These are phyloP conservation scores for Dynastes grantii DNA, from an alignment of 2,888 invertebrate genomes.

Conservation along the genomic window DNA sequence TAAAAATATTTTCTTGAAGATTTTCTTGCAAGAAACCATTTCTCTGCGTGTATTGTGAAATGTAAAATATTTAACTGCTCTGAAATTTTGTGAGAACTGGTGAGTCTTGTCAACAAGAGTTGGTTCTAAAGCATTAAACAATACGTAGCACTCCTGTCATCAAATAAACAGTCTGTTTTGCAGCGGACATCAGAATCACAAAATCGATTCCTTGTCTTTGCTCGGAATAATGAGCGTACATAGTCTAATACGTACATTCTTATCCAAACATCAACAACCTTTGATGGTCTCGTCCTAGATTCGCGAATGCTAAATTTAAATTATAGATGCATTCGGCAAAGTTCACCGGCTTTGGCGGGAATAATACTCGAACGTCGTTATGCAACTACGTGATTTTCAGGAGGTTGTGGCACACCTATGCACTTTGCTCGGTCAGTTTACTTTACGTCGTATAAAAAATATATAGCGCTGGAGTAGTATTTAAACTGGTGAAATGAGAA, in stretches of 20 bases:
- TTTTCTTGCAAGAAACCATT: too few species aligned
- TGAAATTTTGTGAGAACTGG: too few species aligned
- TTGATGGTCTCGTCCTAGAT: background rate
- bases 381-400: background rate
- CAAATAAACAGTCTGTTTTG: background rate
- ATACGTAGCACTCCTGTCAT: background rate
- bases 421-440: background rate
- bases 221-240: background rate
- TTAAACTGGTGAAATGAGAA: conserved; percentile 5
- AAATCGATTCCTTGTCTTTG: background rate
- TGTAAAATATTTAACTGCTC: too few species aligned
- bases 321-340: background rate
- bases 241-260: background rate
- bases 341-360: background rate
- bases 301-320: background rate
- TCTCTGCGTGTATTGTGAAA: too few species aligned
- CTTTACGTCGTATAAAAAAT: background rate
- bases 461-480: background rate
- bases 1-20: too few species aligned
- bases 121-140: too few species aligned
- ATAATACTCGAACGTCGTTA: background rate
- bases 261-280: conserved; percentile 1
- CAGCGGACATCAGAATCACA: background rate
- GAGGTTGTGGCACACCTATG: background rate
- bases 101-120: too few species aligned